phyloP scores from a whole-genome alignment of 2,113 vertebrate genomes.

The Chaetops frenatus region DNA sequence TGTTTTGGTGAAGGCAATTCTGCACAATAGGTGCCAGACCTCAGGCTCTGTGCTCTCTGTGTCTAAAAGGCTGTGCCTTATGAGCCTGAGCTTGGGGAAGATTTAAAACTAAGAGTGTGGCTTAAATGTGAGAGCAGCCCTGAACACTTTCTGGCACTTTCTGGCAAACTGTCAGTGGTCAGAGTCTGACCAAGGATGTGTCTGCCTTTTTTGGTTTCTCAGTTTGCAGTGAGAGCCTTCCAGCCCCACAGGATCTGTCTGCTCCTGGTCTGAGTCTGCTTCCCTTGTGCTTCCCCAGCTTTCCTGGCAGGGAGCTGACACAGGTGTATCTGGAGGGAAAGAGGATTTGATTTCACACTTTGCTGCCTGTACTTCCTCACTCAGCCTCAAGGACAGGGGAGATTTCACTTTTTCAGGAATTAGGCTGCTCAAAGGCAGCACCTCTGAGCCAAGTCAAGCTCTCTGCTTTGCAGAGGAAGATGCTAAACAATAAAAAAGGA shows the following conservation, averaged over 20 bases:
- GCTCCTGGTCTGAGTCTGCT: neutral
- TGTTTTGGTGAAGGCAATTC: neutral
- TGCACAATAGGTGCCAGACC: neutral
- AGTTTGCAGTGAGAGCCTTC: neutral
- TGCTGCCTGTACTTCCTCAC: neutral
- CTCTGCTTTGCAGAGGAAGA: neutral
- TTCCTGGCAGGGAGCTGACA: neutral
- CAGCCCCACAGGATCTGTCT: neutral
- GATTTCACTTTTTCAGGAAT: neutral
- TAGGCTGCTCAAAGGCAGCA: neutral
- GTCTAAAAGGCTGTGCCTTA: neutral
- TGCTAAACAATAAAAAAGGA: neutral
- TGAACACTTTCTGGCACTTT: neutral
- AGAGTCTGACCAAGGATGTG: neutral
- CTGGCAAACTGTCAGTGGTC: neutral
- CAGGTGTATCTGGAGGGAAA: neutral
- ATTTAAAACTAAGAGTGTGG: neutral
- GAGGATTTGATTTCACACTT: neutral
- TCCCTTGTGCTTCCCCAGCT: neutral
- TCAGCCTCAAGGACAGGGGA: neutral
- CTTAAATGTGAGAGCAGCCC: neutral
- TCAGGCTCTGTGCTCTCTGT: neutral
- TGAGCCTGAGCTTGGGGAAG: neutral
- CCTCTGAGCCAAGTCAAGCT: neutral
- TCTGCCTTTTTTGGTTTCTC: neutral